Evolutionary conservation across 2,888 invertebrate species (phyloP).

Genomic region (Elgonia sp.): DNA sequence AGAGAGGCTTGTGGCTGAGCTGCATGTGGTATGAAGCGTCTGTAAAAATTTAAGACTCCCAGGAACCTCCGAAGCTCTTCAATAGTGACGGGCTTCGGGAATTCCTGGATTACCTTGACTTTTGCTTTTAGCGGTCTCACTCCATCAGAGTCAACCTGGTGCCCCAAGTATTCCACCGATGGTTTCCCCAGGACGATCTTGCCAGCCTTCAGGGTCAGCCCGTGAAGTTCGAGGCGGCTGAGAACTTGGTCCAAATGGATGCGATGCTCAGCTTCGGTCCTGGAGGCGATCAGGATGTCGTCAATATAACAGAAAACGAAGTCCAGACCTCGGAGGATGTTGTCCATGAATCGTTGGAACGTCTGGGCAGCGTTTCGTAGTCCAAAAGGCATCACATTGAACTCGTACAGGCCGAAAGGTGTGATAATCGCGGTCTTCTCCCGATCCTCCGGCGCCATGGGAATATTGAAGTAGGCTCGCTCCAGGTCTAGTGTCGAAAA

Average conservation of each 20-base stretch:
- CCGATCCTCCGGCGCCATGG: not conserved
- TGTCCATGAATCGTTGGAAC: constrained; percentile 13
- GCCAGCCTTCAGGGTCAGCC: not conserved
- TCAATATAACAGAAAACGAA: not conserved
- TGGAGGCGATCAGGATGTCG: constrained; percentile 5
- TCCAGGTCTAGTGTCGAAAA: constrained; percentile 16
- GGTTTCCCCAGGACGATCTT: not conserved
- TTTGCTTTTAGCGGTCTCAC: not conserved
- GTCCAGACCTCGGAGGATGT: constrained; percentile 4
- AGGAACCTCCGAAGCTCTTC: not conserved
- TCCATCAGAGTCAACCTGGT: not conserved
- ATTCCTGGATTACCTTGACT: not conserved
- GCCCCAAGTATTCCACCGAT: not conserved
- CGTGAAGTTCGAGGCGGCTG: not conserved
- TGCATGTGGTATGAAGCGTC: not conserved
- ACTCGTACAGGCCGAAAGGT: constrained; percentile 10
- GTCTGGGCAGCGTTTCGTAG: not conserved
- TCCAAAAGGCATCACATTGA: constrained; percentile 1
- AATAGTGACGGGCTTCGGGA: not conserved
- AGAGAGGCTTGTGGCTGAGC: not conserved
- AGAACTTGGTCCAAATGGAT: not conserved
- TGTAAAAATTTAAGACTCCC: not conserved
- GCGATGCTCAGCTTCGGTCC: not conserved
- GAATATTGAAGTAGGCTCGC: constrained; percentile 17
- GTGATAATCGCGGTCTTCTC: constrained; percentile 11